Evolutionary conservation across 2,888 invertebrate genomes (phyloP), one percentile per base, ranked within the genome.

Genomic region (Automeris io): DNA sequence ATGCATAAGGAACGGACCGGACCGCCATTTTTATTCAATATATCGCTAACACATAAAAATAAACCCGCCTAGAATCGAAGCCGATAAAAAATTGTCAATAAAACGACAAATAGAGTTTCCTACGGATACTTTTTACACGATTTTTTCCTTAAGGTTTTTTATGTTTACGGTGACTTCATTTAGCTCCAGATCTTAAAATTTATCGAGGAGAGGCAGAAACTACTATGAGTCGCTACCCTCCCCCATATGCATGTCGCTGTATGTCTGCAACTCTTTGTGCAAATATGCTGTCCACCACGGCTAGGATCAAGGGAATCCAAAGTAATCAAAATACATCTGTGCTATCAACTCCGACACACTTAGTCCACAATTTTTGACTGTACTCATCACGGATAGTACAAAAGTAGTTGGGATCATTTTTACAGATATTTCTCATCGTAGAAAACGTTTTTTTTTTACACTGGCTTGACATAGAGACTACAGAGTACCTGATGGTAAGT

Each of bases 11-110:
- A 29, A 29, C 29, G 16, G n/a, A 29, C 16, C 25, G 3, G 29
- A 29, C 29, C 29, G 29, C 29, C 16, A 29, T 29, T 29, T 16
- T n/a, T 29, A 29, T 29, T 29, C 29, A 29, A 29, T 29, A 29
- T 29, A 16, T 16, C 29, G 16, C n/a, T 29, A 16, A 29, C 16
- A 13, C 24, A 24, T 24, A 24, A 24, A 24, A 24, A 24, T 24
- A 11, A 24, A 24, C 5, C 11, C 24, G 24, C 11, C 24, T 24
- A 24, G 24, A 7, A 11, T 11, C 11, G 11, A 11, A 11, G 11
- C 24, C 9, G 24, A 24, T 24, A 24, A 24, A 24, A 24, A 24
- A 24, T 24, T 24, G 24, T 11, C 8, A 4, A 24, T 11, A 24
- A 24, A 24, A 9, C 24, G 11, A 11, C 24, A 24, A 24, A 24